phyloP scores from a whole-genome alignment of 2,797 vertebrate species.

The Chanos chanos region DNA sequence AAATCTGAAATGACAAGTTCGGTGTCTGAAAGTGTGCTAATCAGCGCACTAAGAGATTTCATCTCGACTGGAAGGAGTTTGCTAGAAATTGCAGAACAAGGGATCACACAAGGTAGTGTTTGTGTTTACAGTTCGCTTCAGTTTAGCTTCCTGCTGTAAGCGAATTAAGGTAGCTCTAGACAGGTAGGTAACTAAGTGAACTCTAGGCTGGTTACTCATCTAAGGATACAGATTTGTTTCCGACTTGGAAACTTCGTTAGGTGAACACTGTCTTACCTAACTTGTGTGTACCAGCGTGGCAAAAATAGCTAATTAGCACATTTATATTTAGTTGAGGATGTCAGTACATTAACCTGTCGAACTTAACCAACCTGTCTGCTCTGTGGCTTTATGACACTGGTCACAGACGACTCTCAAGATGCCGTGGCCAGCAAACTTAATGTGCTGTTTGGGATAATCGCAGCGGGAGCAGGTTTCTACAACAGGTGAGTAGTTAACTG shows the following conservation, averaged over 20 bases:
- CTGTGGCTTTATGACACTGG: constrained; percentile 27
- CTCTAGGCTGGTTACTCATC: too few relatives aligned
- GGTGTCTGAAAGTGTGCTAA: background rate
- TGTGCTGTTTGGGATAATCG: constrained; percentile 61
- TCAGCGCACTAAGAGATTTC: constrained; percentile 27
- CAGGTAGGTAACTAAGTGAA: too few relatives aligned
- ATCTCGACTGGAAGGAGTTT: background rate
- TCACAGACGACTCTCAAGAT: constrained; percentile 52
- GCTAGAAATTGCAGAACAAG: constrained; percentile 21
- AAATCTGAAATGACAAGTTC: background rate
- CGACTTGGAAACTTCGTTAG: too few relatives aligned
- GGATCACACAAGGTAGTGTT: constrained; percentile 13
- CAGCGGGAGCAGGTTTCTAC: constrained; percentile 56
- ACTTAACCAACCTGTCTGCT: too few relatives aligned
- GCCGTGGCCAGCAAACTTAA: constrained; percentile 58
- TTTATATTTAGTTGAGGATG: too few relatives aligned
- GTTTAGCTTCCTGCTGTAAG: too few relatives aligned
- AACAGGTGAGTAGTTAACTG: constrained; percentile 52
- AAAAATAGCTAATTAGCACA: too few relatives aligned
- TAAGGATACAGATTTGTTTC: too few relatives aligned
- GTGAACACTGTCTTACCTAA: too few relatives aligned
- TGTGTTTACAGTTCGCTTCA: background rate
- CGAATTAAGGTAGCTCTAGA: too few relatives aligned
- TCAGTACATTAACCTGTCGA: too few relatives aligned
- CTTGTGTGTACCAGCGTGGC: too few relatives aligned